Evolutionary conservation across 2,797 vertebrate genomes (phyloP).

Genomic region (Siniperca obscura): DNA sequence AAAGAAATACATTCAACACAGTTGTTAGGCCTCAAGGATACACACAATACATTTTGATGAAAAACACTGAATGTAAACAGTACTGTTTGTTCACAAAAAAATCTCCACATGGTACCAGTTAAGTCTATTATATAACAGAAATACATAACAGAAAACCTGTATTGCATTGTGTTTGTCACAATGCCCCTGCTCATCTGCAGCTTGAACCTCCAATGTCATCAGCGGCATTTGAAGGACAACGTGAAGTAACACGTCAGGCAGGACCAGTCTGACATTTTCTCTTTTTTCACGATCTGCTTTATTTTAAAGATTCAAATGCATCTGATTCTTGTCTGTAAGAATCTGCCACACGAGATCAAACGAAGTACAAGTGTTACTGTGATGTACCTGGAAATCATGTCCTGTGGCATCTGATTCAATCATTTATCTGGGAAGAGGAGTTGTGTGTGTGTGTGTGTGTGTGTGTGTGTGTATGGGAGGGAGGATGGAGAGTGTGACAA

Average conservation of each 20-base stretch:
- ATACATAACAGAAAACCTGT: neutral
- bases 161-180: neutral
- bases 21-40: too few relatives aligned
- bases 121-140: neutral
- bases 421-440: neutral
- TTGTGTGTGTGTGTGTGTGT: neutral
- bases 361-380: neutral
- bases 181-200: conserved; percentile 4
- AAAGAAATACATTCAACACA: too few relatives aligned
- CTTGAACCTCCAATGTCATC: neutral
- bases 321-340: neutral
- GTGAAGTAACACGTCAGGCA: neutral
- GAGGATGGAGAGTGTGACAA: neutral
- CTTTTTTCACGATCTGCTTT: neutral
- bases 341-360: neutral
- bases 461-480: neutral
- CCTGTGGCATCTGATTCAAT: conserved; percentile 15
- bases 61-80: neutral
- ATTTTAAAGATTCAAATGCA: neutral
- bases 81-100: neutral
- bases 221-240: conserved; percentile 3
- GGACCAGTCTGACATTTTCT: neutral
- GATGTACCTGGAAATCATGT: neutral
- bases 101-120: neutral
- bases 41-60: too few relatives aligned